Evolutionary conservation across 2,797 vertebrate genomes (phyloP), one percentile per base, ranked within the genome.

Genomic region (Triplophysa bombifrons): DNA sequence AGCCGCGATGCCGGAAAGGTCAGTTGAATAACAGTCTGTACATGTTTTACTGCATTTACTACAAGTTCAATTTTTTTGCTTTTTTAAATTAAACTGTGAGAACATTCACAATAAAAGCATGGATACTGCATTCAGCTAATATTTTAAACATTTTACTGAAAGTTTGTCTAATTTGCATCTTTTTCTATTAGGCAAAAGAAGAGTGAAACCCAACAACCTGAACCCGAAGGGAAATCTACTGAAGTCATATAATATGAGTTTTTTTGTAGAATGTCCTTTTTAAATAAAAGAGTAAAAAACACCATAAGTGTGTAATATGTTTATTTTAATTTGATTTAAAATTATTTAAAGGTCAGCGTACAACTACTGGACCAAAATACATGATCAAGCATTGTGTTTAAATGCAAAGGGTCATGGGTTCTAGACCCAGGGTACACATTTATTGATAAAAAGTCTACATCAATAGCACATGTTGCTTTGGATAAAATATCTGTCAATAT

Each of bases 1-100:
- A 90, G 81, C 22, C 82, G 88, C 1, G 91, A 92, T 20, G 86
- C 91, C 0, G 89, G 90, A 16, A 60, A 60, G 56, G 56, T 60
- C 0, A 48, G 13, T 48, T 48, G 4, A 48, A 48, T 48, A 4
- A 48, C 12, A 48, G 13, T 48, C 13, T 48, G 11, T 13, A 48
- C 2, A 48, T 48, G 2, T 68, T 48, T 27, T 68, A 8, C 17
- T 53, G 46, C 41, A 41, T 41, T 41, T 11, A 41, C 41, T 41
- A 5, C 30, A 10, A 48, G 13, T 48, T 48, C 2, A 48, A 48
- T 14, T 14, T 2, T 3, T 53, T 17, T 8, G 17, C 17, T 17
- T 53, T 41, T 2, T 3, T 2, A 11, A 41, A 41, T 11, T 2
- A 11, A 41, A 41, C 10, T 41, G 38, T 4, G 9, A 0, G 9